phyloP scores from a whole-genome alignment of 2,113 vertebrate species.

The Aix galericulata region DNA sequence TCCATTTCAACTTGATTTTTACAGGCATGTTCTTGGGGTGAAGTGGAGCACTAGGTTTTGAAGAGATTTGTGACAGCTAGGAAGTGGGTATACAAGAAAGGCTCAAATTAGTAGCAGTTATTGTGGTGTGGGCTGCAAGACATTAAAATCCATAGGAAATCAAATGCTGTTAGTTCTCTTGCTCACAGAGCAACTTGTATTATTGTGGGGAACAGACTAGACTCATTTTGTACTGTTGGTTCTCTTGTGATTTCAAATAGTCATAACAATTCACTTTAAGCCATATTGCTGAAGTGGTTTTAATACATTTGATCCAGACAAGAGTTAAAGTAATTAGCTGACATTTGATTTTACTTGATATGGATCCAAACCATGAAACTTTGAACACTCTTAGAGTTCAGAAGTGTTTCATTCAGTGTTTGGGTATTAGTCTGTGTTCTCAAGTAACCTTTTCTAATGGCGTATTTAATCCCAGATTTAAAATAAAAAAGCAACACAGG shows the following conservation, averaged over 20 bases:
- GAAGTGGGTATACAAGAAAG: background rate
- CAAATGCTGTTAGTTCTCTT: background rate
- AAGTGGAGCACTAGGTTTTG: background rate
- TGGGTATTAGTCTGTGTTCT: slow-evolving; percentile 43
- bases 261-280: slow-evolving; percentile 43
- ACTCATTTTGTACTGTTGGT: background rate
- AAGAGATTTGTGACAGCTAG: background rate
- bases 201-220: slow-evolving; percentile 25
- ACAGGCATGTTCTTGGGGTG: background rate
- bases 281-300: background rate
- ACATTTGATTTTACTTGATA: slow-evolving; percentile 54
- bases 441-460: slow-evolving; percentile 48
- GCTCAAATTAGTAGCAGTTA: background rate
- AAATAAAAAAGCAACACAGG: background rate
- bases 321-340: slow-evolving; percentile 62
- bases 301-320: slow-evolving; percentile 47
- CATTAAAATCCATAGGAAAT: background rate
- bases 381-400: slow-evolving; percentile 41
- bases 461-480: background rate
- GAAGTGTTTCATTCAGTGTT: slow-evolving; percentile 39
- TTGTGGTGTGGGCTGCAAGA: background rate
- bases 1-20: background rate
- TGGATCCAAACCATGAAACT: slow-evolving; percentile 57
- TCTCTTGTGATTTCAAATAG: slow-evolving; percentile 44
- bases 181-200: slow-evolving; percentile 18